Conservation (phyloP, 1,140 invertebrate genomes). For the Drosophila albomicans region DNA sequence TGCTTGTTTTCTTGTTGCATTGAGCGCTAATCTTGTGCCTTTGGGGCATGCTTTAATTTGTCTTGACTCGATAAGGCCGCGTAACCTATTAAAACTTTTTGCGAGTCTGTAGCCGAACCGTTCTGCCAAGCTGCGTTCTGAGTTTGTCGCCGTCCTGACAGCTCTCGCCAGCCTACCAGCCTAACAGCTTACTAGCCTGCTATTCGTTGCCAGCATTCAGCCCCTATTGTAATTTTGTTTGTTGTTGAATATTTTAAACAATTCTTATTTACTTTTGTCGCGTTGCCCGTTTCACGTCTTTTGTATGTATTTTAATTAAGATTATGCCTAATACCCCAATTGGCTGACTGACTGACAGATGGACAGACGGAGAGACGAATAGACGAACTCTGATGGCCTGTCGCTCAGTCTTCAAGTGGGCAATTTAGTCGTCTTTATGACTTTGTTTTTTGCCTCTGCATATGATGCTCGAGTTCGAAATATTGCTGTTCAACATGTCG, state of each 20-base stretch:
- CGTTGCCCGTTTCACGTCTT: conserved; percentile 26
- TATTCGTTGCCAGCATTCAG: conserved; percentile 5
- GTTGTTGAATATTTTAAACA: conserved; percentile 69
- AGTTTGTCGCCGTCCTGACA: neutral
- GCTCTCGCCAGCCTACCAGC: neutral
- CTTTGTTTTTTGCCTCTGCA: conserved; percentile 21
- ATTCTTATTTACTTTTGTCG: conserved; percentile 57
- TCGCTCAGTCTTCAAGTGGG: conserved; percentile 3
- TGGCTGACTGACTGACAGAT: conserved; percentile 24
- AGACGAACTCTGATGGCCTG: neutral
- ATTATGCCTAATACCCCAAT: conserved; percentile 43
- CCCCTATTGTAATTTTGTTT: conserved; percentile 21
- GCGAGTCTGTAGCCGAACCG: conserved; percentile 36
- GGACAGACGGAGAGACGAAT: neutral
- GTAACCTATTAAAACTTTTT: conserved; percentile 79
- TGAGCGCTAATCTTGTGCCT: conserved; percentile 56
- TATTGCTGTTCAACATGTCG: conserved; percentile 70
- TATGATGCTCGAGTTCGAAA: conserved; percentile 38
- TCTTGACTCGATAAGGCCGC: conserved; percentile 64
- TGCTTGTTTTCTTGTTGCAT: conserved; percentile 26
- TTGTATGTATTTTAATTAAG: conserved; percentile 58
- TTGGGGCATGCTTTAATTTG: conserved; percentile 67
- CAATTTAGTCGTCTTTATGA: conserved; percentile 19
- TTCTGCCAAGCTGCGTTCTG: conserved; percentile 25
- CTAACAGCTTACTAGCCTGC: neutral